Base-by-base conservation (phyloP, 2,888 invertebrate genomes). In the Perizoma flavofasciatum region DNA sequence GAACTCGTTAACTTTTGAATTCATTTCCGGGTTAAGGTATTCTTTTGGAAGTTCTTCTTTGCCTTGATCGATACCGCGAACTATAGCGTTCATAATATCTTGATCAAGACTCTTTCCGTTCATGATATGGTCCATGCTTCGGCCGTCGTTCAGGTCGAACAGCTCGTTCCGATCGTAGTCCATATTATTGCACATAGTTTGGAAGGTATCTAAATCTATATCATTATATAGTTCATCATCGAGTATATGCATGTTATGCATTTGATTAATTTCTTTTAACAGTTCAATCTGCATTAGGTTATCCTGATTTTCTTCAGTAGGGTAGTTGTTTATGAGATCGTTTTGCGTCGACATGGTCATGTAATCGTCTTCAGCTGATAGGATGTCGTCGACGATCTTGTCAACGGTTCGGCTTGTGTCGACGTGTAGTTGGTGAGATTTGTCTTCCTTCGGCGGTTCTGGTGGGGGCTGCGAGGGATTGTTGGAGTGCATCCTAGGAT, bases 171-270 rank as follows among this genome's bases (percentile, higher is more conserved):
- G 82, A 48, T 85, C 86, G 33, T 81, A 87, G 55, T 90, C 89
- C 43, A 84, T 81, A 40, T 77, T 83, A 41, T 85, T 88, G 46
- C 88, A 89, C 49, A 88, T 85, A 2, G 81, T 84, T 72, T 86
- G 88, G 46, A 92, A 83, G 43, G 79, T 83, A 8, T 91, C 92
- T n/a, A 92, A 83, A 57, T 90, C 89, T 50, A 90, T 77, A 63
- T 91, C 90, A 55, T 88, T 88, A 59, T 87, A 89, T 2, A 91
- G 74, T 71, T 91, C 91, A 67, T 91, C 91, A 22, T 91, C 91
- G 45, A 90, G 59, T 45, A 82, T 82, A 51, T 90, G 87, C 22
- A 91, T 69, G 32, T 89, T 82, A 55, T 90, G 86, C n/a, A 91
- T 70, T 34, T 88, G 86, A 50, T 88, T 88, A 77, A 91, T 89